A percentile compares a stretch with the other conserved stretches of the same genome.
phyloP scores from a whole-genome alignment of 2,888 invertebrate genomes.

The Blomia tropicalis region DNA sequence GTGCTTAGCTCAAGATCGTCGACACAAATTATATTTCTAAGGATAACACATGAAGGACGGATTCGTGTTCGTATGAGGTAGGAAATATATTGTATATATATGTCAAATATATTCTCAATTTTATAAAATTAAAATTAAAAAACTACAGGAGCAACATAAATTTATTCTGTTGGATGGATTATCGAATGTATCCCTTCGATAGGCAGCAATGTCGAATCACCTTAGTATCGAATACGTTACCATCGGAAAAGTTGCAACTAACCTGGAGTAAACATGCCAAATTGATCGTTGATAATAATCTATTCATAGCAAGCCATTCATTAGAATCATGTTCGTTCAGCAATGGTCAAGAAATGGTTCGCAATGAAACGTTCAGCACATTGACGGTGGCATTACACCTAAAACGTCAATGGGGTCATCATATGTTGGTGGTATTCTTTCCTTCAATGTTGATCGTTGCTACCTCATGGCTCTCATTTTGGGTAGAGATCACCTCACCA shows the following conservation, averaged over 20 bases:
- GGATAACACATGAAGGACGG: conserved; percentile 59
- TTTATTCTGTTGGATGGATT: conserved; percentile 59
- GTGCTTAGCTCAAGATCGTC: conserved; percentile 43
- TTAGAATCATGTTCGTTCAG: background rate
- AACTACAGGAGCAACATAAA: conserved; percentile 7
- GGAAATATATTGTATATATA: background rate
- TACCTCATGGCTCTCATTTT: conserved; percentile 30
- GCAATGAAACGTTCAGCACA: conserved; percentile 26
- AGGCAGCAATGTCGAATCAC: conserved; percentile 61
- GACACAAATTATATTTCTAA: conserved; percentile 51
- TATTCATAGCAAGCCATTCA: conserved; percentile 7
- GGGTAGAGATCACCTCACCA: conserved; percentile 30
- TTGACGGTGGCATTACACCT: conserved; percentile 27
- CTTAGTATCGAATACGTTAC: conserved; percentile 54
- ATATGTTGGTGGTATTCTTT: conserved; percentile 29
- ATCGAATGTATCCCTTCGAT: conserved; percentile 74
- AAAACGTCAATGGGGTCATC: conserved; percentile 28
- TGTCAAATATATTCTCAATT: conserved; percentile 37
- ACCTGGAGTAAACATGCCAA: background rate
- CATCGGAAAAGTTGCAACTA: conserved; percentile 11
- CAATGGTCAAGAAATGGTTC: background rate
- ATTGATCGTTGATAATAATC: background rate
- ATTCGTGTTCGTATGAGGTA: conserved; percentile 55
- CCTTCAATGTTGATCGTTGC: conserved; percentile 29
- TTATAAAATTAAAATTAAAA: background rate